Percentiles rank a stretch among this genome's conserved stretches.
phyloP scores from a whole-genome alignment of 2,888 invertebrate species.

The Netelia virgata region DNA sequence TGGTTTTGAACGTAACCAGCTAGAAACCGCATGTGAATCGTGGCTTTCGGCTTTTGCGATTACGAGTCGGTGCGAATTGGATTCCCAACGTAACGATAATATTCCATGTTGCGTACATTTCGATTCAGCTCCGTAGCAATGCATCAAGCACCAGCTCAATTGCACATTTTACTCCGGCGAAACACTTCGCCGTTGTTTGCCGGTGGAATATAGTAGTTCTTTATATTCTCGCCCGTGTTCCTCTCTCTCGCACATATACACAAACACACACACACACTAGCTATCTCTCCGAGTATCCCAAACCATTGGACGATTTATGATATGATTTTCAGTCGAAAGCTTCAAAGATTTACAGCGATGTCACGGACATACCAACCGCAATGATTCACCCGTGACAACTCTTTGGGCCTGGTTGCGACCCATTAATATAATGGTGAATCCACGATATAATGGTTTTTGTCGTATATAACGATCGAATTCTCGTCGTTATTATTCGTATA shows the following conservation, averaged over 20 bases:
- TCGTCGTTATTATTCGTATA: conserved; percentile 2
- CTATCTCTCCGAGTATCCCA: conserved; percentile 4
- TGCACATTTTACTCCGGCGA: conserved; percentile 73
- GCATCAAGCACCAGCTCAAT: conserved; percentile 75
- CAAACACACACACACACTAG: not conserved
- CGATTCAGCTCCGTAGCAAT: conserved; percentile 67
- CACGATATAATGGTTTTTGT: conserved; percentile 24
- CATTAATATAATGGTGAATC: conserved; percentile 36
- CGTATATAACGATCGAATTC: conserved; percentile 10
- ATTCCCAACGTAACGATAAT: conserved; percentile 62
- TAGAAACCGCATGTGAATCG: too few relatives aligned
- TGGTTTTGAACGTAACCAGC: not conserved
- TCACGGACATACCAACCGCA: conserved; percentile 46
- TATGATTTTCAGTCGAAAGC: conserved; percentile 62
- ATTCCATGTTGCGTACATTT: conserved; percentile 45
- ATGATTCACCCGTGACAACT: conserved; percentile 50
- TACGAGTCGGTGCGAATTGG: conserved; percentile 54
- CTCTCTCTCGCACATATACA: conserved; percentile 15
- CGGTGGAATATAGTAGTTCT: conserved; percentile 69
- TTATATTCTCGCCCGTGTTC: conserved; percentile 62
- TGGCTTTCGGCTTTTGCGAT: not conserved
- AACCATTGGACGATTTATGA: conserved; percentile 60
- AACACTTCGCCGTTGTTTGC: conserved; percentile 68
- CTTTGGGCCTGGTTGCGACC: conserved; percentile 1
- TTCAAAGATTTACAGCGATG: conserved; percentile 64